Base-by-base conservation (phyloP, 2,113 vertebrate genomes). In the Pituophis catenifer region DNA sequence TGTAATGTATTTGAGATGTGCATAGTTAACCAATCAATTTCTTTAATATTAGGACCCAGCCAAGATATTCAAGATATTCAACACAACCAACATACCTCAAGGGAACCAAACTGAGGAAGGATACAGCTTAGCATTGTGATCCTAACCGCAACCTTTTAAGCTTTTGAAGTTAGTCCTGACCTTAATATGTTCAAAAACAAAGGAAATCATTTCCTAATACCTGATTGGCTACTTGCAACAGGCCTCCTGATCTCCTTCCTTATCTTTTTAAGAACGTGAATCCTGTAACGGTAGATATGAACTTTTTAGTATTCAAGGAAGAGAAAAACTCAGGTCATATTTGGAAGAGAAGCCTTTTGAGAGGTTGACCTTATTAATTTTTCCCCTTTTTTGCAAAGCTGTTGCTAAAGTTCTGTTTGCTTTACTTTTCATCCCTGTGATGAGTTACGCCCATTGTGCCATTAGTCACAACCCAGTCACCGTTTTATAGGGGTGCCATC, bases 401-500 rank as follows among this genome's bases (percentile, higher is more conserved):
- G 19, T 95, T 7, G 13, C 89, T 54, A 87, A 86, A 93, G 75
- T 90, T 93, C 81, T 93, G 89, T 91, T 93, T 90, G 95, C 44
- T 94, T 92, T 91, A 91, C 70, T 94, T 89, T 94, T 96, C 91
- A 94, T 95, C 94, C 94, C 19, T 95, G 57, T 94, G 89, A 94
- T 96, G 93, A 95, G 93, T 96, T 91, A 38, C 94, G 33, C 11
- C 54, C 29, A 21, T 81, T 55, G 75, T 89, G 96, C 93, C 91
- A 96, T 95, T 90, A 93, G 29, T 97, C 91, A 96, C 93, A 91
- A 9, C n/a, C 52, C 38, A 91, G 93, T 95, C 95, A 95, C 89
- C 92, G 81, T 95, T 96, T 96, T 94, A 95, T 92, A 96, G 55
- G 91, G 89, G 23, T 95, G 65, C 62, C 92, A 96, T 96, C 90